Conservation (phyloP, 1,140 invertebrate species). For the Prorops nasuta region DNA sequence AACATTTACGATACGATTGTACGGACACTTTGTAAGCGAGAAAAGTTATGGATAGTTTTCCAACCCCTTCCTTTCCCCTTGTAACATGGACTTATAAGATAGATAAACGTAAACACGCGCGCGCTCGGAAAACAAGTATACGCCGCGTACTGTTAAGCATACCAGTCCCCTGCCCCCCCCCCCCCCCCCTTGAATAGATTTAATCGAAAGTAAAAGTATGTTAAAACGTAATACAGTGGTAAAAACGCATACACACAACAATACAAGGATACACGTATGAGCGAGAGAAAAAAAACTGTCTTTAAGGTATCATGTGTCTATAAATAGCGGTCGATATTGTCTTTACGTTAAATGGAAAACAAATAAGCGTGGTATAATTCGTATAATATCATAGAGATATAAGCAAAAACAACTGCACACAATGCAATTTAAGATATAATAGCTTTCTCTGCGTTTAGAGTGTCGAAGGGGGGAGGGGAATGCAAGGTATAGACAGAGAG, state of each 20-base stretch:
- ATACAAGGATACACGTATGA: background rate
- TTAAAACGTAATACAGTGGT: conserved; percentile 4
- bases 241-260: background rate
- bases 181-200: no score
- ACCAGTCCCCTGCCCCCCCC: no score
- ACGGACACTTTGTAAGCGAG: conserved; percentile 41
- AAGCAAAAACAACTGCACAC: no score
- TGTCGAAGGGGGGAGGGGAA: no score
- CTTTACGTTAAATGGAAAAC: conserved; percentile 46
- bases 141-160: no score
- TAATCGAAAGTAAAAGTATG: no score
- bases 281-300: conserved; percentile 34
- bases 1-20: conserved; percentile 49
- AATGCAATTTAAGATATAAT: conserved; percentile 35
- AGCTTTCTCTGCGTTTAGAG: conserved; percentile 50
- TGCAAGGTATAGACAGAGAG: no score
- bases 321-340: conserved; percentile 52
- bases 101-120: no score
- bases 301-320: conserved; percentile 54
- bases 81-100: no score
- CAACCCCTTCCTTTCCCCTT: no score
- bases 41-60: conserved; percentile 48
- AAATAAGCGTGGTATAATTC: conserved; percentile 44
- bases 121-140: no score
- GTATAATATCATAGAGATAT: conserved; percentile 48